A percentile compares a stretch with the other conserved stretches of the same genome.
Evolutionary conservation across 1,140 invertebrate genomes (phyloP).

Genomic region (Marisa cornuarietis): DNA sequence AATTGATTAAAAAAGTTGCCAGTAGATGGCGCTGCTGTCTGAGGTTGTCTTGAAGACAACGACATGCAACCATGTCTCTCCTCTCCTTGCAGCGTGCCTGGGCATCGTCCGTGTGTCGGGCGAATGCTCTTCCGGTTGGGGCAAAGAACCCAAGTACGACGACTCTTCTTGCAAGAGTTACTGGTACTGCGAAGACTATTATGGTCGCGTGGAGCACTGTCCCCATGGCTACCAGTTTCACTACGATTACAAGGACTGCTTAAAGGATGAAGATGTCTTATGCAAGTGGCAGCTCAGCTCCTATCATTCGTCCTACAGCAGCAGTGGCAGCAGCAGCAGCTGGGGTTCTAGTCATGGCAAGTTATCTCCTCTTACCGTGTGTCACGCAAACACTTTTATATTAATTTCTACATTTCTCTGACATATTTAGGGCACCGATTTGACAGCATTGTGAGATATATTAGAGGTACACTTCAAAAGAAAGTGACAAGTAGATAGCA

Average conservation of each 20-base stretch:
- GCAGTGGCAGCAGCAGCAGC: not conserved
- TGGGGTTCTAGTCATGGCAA: not conserved
- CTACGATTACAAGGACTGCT: conserved; percentile 11
- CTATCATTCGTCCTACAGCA: not conserved
- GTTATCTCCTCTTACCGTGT: not conserved
- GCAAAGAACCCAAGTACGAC: conserved; percentile 19
- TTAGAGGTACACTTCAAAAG: not conserved
- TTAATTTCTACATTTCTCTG: too few species aligned
- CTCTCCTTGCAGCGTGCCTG: too few species aligned
- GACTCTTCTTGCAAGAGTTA: conserved; percentile 14
- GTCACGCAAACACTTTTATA: too few species aligned
- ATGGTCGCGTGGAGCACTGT: conserved; percentile 5
- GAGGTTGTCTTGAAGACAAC: too few species aligned
- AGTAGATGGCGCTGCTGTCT: too few species aligned
- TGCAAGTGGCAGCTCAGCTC: conserved; percentile 20
- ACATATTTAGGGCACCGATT: not conserved
- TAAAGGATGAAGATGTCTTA: conserved; percentile 11
- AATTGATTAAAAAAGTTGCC: too few species aligned
- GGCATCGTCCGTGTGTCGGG: too few species aligned
- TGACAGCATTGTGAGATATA: not conserved
- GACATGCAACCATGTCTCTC: too few species aligned
- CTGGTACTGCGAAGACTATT: conserved; percentile 14
- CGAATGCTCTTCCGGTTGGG: not conserved
- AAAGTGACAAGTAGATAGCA: not conserved
- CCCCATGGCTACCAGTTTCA: conserved; percentile 22